Evolutionary conservation across 2,113 vertebrate species (phyloP).

Genomic region (Salvelinus sp.): DNA sequence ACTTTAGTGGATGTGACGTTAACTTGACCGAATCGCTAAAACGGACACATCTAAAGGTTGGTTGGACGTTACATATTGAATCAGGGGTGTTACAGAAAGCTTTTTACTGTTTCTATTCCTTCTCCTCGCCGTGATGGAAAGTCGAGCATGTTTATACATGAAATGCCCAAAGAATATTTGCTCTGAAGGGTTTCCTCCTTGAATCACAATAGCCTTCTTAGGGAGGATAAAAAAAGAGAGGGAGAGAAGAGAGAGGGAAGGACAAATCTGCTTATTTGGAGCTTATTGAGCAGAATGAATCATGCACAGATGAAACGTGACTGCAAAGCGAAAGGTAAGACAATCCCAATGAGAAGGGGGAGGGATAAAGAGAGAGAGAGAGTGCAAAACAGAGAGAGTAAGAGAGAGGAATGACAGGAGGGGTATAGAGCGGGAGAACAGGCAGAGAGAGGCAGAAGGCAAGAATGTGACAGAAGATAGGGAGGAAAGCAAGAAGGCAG

Average conservation of each 20-base stretch:
- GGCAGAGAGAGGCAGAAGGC: constrained; percentile 3
- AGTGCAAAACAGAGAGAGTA: constrained; percentile 10
- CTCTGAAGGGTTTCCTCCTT: constrained; percentile 74
- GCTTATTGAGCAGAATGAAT: constrained; percentile 84
- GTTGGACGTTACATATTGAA: constrained; percentile 64
- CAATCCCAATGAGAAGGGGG: constrained; percentile 50
- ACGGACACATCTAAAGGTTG: constrained; percentile 60
- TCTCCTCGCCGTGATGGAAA: constrained; percentile 58
- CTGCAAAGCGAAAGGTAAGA: constrained; percentile 76
- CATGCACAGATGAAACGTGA: constrained; percentile 76
- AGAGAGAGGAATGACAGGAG: constrained; percentile 10
- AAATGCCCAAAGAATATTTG: constrained; percentile 76
- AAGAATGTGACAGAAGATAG: constrained; percentile 29
- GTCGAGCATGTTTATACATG: constrained; percentile 78
- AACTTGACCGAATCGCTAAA: constrained; percentile 64
- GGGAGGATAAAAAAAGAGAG: constrained; percentile 44
- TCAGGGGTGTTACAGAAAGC: constrained; percentile 56
- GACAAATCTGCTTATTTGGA: constrained; percentile 84
- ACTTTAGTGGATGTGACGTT: constrained; percentile 61
- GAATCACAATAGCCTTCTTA: constrained; percentile 82
- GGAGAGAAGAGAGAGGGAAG: constrained; percentile 17
- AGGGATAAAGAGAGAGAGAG: constrained; percentile 28
- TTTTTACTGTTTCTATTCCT: constrained; percentile 44
- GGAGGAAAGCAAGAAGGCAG: background rate
- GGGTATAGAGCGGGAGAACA: constrained; percentile 38